Percentiles rank a stretch among this genome's conserved stretches.
phyloP scores from a whole-genome alignment of 2,113 vertebrate genomes.

The Megalops atlanticus region DNA sequence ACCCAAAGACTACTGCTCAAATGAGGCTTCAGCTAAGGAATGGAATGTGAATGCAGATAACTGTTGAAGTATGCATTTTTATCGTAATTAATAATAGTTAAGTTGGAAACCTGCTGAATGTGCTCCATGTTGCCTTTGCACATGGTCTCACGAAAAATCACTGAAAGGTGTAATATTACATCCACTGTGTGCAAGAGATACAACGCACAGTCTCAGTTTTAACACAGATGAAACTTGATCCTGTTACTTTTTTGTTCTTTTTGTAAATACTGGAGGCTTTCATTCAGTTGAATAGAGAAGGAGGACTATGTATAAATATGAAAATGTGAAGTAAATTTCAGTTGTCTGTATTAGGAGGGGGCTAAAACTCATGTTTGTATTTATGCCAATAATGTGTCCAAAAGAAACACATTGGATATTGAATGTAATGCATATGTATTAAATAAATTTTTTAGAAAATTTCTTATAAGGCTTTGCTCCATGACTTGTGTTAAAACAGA shows the following conservation, averaged over 20 bases:
- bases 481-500: slow-evolving; percentile 23
- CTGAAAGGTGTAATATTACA: slow-evolving; percentile 13
- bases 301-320: slow-evolving; percentile 83
- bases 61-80: too few species aligned
- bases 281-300: slow-evolving; percentile 82
- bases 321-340: slow-evolving; percentile 73
- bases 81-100: slow-evolving; percentile 9
- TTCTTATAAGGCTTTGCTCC: slow-evolving; percentile 62
- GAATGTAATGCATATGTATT: slow-evolving; percentile 90
- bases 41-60: background rate
- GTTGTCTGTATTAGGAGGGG: slow-evolving; percentile 75
- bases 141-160: background rate
- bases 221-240: slow-evolving; percentile 67
- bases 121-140: background rate
- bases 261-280: slow-evolving; percentile 79
- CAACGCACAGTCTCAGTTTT: slow-evolving; percentile 56
- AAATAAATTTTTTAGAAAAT: slow-evolving; percentile 93
- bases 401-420: slow-evolving; percentile 82
- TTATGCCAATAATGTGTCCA: slow-evolving; percentile 81
- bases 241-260: slow-evolving; percentile 49
- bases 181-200: slow-evolving; percentile 14
- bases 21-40: background rate
- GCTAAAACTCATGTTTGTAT: slow-evolving; percentile 79
- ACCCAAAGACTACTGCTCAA: slow-evolving; percentile 11
- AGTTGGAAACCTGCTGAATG: slow-evolving; percentile 8